Percentiles rank a stretch among this genome's conserved stretches.
Conservation (phyloP, 2,797 vertebrate genomes). For the Sciurus vulgaris region DNA sequence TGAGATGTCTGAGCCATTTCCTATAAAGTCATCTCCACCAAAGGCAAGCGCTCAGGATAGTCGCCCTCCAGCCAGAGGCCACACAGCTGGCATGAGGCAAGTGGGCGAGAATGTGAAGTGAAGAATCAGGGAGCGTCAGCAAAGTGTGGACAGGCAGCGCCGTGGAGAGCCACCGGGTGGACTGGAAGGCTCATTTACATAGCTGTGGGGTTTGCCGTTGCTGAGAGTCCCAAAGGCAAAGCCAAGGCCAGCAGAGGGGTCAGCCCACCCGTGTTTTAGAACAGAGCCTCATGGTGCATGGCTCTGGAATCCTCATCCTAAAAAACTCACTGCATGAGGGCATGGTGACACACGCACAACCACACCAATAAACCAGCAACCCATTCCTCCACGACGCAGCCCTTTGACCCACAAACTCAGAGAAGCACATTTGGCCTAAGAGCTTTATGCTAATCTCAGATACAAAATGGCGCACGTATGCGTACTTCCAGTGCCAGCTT, state of each 20-base stretch:
- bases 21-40: neutral
- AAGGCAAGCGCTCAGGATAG: accelerated
- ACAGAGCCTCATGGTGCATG: accelerated
- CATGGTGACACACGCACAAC: neutral
- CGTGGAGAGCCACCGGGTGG: too few relatives aligned
- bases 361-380: accelerated
- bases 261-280: accelerated
- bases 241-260: accelerated
- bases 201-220: too few relatives aligned
- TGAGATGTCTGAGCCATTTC: neutral
- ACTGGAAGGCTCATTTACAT: accelerated
- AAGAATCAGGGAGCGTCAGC: too few relatives aligned
- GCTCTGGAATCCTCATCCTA: accelerated
- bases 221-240: neutral
- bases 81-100: accelerated
- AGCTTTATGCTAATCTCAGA: accelerated
- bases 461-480: accelerated
- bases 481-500: accelerated
- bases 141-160: too few relatives aligned
- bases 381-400: accelerated
- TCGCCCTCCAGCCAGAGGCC: accelerated
- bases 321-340: neutral
- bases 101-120: accelerated
- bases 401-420: neutral
- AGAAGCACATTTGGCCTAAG: too few relatives aligned